A percentile compares a stretch with the other conserved stretches of the same genome.
Evolutionary conservation across 2,797 vertebrate species (phyloP).

Genomic region (Leptoclinus maculatus): DNA sequence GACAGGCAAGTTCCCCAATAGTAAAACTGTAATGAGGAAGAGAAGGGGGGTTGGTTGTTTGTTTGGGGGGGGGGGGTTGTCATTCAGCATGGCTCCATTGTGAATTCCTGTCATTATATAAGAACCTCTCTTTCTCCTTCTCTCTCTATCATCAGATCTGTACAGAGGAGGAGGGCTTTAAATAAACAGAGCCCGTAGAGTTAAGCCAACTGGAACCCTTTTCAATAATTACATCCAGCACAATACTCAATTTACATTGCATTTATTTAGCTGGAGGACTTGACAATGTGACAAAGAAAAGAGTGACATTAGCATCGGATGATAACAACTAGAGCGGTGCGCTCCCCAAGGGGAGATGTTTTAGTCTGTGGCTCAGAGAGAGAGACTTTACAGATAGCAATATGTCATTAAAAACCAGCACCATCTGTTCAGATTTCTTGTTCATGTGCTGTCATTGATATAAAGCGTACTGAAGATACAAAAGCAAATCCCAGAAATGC

Average conservation of each 20-base stretch:
- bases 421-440: slow-evolving; percentile 77
- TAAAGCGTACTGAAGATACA: slow-evolving; percentile 53
- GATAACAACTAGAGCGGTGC: slow-evolving; percentile 74
- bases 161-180: slow-evolving; percentile 69
- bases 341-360: slow-evolving; percentile 67
- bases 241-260: slow-evolving; percentile 74
- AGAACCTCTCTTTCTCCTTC: slow-evolving; percentile 62
- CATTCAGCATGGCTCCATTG: slow-evolving; percentile 72
- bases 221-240: slow-evolving; percentile 77
- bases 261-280: slow-evolving; percentile 76
- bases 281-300: slow-evolving; percentile 69
- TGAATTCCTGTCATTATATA: slow-evolving; percentile 79
- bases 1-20: slow-evolving; percentile 65
- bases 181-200: slow-evolving; percentile 72
- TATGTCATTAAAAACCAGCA: slow-evolving; percentile 80
- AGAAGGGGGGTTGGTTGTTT: slow-evolving; percentile 25
- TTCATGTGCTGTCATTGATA: slow-evolving; percentile 66
- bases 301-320: slow-evolving; percentile 74
- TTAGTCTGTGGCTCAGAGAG: slow-evolving; percentile 73
- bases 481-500: slow-evolving; percentile 66
- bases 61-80: slow-evolving; percentile 45
- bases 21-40: slow-evolving; percentile 68
- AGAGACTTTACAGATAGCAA: slow-evolving; percentile 78
- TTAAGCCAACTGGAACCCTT: slow-evolving; percentile 77
- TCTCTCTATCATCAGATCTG: slow-evolving; percentile 71